Percentiles rank a stretch among this genome's conserved stretches.
Evolutionary conservation across 2,888 invertebrate genomes (phyloP).

Genomic region (Thera obeliscata): DNA sequence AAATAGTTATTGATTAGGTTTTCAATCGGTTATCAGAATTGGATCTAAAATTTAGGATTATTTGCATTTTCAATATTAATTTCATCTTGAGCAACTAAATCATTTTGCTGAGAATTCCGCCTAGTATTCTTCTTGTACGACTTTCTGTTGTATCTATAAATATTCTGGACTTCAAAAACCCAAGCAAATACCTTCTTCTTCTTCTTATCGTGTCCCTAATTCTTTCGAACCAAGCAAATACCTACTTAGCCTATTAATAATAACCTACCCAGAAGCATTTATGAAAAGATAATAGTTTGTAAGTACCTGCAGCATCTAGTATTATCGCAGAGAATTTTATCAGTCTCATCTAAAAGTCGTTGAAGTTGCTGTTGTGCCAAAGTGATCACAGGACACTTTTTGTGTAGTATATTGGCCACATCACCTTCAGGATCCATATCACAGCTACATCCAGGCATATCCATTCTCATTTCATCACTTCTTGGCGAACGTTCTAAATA

Average conservation of each 20-base stretch:
- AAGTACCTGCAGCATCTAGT: conserved; percentile 69
- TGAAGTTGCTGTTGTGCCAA: conserved; percentile 73
- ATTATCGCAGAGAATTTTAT: conserved; percentile 65
- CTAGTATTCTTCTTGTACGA: conserved; percentile 62
- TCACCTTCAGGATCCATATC: conserved; percentile 65
- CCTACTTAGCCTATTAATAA: too few species aligned
- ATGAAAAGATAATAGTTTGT: neutral
- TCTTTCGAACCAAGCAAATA: too few species aligned
- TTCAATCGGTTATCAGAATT: too few species aligned
- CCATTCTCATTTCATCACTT: conserved; percentile 45
- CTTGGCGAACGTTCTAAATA: conserved; percentile 51
- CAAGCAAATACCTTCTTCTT: too few species aligned
- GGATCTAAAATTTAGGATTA: too few species aligned
- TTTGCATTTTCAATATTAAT: conserved; percentile 46
- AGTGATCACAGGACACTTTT: conserved; percentile 74
- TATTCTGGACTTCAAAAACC: conserved; percentile 57
- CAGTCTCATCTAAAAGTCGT: conserved; percentile 69
- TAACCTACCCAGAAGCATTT: too few species aligned
- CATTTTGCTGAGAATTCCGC: conserved; percentile 51
- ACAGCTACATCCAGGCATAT: conserved; percentile 61
- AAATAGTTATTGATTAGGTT: too few species aligned
- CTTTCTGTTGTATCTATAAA: conserved; percentile 70
- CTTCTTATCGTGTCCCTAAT: too few species aligned
- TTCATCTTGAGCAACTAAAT: conserved; percentile 50
- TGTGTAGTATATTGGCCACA: conserved; percentile 70